Conservation (phyloP, 1,140 invertebrate genomes). For the Drosophila obscura region DNA sequence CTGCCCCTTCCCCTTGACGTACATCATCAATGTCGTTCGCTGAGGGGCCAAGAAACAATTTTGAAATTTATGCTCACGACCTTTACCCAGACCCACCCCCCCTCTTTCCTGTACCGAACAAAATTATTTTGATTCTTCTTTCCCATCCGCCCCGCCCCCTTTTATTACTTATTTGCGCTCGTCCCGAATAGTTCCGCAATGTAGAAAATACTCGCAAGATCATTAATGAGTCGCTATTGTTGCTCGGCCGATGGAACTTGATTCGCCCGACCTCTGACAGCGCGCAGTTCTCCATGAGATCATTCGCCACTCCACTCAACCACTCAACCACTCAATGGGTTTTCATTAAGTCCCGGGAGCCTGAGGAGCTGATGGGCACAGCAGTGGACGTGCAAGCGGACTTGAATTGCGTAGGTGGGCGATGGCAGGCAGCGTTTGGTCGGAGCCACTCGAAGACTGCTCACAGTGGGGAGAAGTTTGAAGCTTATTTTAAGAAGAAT, state of each 20-base stretch:
- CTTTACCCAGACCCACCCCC: constrained; percentile 52
- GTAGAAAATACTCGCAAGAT: constrained; percentile 36
- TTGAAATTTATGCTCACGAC: constrained; percentile 80
- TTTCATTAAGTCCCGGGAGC: constrained; percentile 27
- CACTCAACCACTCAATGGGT: constrained; percentile 27
- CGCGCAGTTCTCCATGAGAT: constrained; percentile 34
- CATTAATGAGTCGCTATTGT: constrained; percentile 65
- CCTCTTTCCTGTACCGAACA: background rate
- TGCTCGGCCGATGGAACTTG: constrained; percentile 44
- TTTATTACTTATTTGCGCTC: constrained; percentile 52
- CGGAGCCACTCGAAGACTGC: too few species aligned
- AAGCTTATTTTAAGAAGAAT: too few species aligned
- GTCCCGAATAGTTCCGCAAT: constrained; percentile 27
- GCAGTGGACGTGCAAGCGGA: too few species aligned
- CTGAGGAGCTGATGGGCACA: too few species aligned
- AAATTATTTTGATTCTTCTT: constrained; percentile 48
- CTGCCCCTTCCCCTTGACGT: constrained; percentile 33
- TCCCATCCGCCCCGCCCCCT: background rate
- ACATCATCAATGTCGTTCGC: constrained; percentile 67
- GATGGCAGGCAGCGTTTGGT: too few species aligned
- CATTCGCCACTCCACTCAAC: constrained; percentile 19
- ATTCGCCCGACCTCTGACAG: constrained; percentile 57
- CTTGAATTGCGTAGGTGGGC: too few species aligned
- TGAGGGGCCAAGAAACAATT: constrained; percentile 71
- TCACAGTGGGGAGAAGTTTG: too few species aligned